Conservation (phyloP, 37 sponge, comb jelly and placozoan genomes). For the Cladorhizidae sp. region DNA sequence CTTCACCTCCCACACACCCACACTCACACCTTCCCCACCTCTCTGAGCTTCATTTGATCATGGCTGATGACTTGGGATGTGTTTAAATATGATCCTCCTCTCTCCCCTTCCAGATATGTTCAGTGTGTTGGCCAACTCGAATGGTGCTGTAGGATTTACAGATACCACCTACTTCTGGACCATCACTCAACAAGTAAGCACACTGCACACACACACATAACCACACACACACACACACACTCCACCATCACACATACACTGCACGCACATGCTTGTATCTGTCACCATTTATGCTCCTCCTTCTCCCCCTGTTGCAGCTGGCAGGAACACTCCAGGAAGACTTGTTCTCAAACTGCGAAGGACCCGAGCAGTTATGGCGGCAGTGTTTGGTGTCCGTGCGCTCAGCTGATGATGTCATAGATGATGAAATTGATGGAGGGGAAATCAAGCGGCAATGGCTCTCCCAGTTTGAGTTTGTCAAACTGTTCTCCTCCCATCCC, state of each 20-base stretch:
- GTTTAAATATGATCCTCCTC: not conserved
- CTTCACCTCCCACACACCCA: too few species aligned
- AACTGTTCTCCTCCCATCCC: slow-evolving; percentile 20
- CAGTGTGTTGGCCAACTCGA: slow-evolving; percentile 31
- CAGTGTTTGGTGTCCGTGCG: slow-evolving; percentile 41
- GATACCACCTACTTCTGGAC: slow-evolving; percentile 16
- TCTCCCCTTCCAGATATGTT: slow-evolving; percentile 29
- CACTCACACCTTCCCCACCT: too few species aligned
- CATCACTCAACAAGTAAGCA: slow-evolving; percentile 9
- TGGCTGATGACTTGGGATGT: not conserved
- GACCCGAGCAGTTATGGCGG: slow-evolving; percentile 13
- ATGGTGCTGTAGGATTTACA: slow-evolving; percentile 15
- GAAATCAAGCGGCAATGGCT: slow-evolving; percentile 46
- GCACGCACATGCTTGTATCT: too few species aligned
- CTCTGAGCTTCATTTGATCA: not conserved
- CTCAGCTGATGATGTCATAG: slow-evolving; percentile 33
- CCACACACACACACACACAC: too few species aligned
- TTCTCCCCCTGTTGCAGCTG: not conserved
- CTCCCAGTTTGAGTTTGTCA: slow-evolving; percentile 55
- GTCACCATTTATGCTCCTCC: not conserved
- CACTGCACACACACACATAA: not conserved
- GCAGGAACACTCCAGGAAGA: slow-evolving; percentile 26
- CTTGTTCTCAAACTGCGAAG: not conserved
- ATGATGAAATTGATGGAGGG: slow-evolving; percentile 38
- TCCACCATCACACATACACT: not conserved